Evolutionary conservation across 1,140 invertebrate genomes (phyloP), one percentile per base, ranked within the genome.

Genomic region (Saccostrea cuccullata): DNA sequence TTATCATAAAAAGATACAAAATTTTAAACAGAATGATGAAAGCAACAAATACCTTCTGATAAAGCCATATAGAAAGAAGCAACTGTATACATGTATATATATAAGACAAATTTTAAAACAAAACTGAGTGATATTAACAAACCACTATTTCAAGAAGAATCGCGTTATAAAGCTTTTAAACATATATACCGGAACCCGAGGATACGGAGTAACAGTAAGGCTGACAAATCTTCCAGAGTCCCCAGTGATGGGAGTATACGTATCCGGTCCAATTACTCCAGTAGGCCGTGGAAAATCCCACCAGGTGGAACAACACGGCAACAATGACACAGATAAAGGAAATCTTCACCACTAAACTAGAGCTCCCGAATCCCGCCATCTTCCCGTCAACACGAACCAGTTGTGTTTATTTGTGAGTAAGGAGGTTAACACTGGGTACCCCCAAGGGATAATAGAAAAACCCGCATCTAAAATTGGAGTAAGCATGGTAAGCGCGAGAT

Each of bases 291-390:
- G 83, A 55, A 30, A 84, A 84, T 40, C 83, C 83, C 23, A 84
- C n/a, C 55, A 84, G 13, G 11, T 84, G 83, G 55, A 84, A 56
- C n/a, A 84, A 56, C 6, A 84, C 56, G 8, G 55, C 83, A 1
- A 56, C 47, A 56, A 84, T 84, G 55, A 84, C 23, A 55, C 26
- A 58, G n/a, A 84, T 84, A 20, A 84, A 84, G 56, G 55, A 11
- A 5, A 84, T 58, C 26, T 84, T 84, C n/a, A 84, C 83, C 55
- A 84, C 17, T 11, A 40, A 40, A 4, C n/a, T 23, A 20, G 83
- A 55, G 55, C n/a, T 56, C 12, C 83, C 55, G 56, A 84, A 84
- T 5, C 83, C 83, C 83, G 83, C 83, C 83, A 84, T 84, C 56
- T 84, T 84, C n/a, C 23, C 40, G 17, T 55, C 55, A 12, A 55